phyloP scores from a whole-genome alignment of 2,113 vertebrate species.

The Dasyurus viverrinus region DNA sequence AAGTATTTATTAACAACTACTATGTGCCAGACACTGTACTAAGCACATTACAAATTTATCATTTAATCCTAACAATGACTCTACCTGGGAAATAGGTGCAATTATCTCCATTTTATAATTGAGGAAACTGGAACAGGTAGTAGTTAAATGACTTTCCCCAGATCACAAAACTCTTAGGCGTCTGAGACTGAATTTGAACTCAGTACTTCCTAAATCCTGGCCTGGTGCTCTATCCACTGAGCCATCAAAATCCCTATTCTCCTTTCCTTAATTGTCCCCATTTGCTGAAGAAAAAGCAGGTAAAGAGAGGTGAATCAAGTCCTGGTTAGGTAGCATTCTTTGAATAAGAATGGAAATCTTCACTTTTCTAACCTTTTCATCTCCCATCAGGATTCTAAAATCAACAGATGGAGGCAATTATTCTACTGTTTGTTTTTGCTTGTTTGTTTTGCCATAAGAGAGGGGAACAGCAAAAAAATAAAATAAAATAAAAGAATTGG shows the following conservation, averaged over 20 bases:
- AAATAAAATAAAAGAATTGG: no score
- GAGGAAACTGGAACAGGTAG: background rate
- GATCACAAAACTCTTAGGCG: background rate
- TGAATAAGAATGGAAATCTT: background rate
- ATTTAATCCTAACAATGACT: background rate
- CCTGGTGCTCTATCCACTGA: background rate
- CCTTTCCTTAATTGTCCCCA: background rate
- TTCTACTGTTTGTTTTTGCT: background rate
- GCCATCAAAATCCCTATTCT: background rate
- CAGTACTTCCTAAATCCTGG: background rate
- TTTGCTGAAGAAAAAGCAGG: background rate
- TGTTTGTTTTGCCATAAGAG: background rate
- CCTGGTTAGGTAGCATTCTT: background rate
- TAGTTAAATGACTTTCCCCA: background rate
- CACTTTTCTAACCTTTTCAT: background rate
- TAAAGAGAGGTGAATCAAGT: background rate
- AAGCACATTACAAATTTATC: background rate
- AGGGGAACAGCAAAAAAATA: no score
- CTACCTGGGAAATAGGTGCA: background rate
- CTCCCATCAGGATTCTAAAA: background rate
- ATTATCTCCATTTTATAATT: background rate
- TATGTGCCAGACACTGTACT: background rate
- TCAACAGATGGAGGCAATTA: background rate
- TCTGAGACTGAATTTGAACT: background rate
- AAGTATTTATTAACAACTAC: background rate